These are phyloP conservation scores for Diarsia rubi DNA, from an alignment of 2,888 invertebrate species.

Conservation along the genomic window DNA sequence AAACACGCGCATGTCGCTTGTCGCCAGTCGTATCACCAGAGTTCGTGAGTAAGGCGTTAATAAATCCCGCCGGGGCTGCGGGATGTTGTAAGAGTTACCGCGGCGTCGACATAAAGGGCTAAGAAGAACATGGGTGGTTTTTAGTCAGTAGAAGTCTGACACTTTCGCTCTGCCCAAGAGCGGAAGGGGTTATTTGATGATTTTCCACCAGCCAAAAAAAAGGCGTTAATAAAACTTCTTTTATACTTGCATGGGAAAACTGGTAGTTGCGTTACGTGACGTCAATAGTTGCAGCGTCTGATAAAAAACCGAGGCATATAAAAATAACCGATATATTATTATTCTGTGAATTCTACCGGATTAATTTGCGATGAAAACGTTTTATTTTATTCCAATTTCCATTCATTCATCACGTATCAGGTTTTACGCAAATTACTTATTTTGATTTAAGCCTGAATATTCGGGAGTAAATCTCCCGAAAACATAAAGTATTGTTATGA, in stretches of 20 bases:
- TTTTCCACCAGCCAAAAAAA: too few relatives aligned
- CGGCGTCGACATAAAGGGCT: too few relatives aligned
- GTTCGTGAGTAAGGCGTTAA: neutral
- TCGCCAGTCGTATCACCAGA: neutral
- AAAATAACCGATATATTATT: neutral
- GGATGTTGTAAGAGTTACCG: too few relatives aligned
- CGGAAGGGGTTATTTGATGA: too few relatives aligned
- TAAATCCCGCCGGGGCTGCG: too few relatives aligned
- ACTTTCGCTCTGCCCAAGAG: too few relatives aligned
- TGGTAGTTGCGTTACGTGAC: neutral
- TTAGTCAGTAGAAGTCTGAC: too few relatives aligned
- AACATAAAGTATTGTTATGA: conserved; percentile 42
- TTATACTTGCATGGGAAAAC: neutral
- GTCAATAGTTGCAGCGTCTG: neutral
- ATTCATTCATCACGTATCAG: neutral
- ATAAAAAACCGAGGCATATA: neutral
- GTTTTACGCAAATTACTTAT: conserved; percentile 8
- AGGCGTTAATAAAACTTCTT: neutral
- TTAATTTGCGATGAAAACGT: neutral
- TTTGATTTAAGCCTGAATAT: conserved; percentile 22
- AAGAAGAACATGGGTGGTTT: too few relatives aligned
- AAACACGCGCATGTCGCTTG: neutral
- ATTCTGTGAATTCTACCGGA: neutral
- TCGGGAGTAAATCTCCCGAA: neutral
- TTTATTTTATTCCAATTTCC: conserved; percentile 8